Evolutionary conservation across 1,140 invertebrate genomes (phyloP), one percentile per base, ranked within the genome.

Genomic region (Drosophila kanapiae): DNA sequence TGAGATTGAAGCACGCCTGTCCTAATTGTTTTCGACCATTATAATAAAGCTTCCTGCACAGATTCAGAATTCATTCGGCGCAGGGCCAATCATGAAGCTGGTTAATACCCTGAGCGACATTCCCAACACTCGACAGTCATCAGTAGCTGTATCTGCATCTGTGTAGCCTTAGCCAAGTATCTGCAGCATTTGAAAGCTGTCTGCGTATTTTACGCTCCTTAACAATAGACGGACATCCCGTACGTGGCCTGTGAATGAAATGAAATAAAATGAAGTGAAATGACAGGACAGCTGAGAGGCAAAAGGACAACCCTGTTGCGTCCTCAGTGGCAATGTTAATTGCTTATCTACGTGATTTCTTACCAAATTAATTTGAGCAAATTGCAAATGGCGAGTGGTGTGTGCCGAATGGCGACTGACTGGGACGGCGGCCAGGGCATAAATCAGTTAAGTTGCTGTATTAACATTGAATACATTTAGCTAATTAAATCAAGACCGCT

Each of bases 291-390:
- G 51, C 40, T 37, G 56, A 9, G 11, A 7, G 31, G 43, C 23
- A 42, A 56, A 76, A 29, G 54, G 40, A 23, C 43, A 67, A 42
- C 27, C 40, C 67, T 70, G 67, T 70, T 70, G 67, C 67, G 49
- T 42, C 59, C 37, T 60, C 35, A 23, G 45, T 56, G 60, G 64
- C 85, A 76, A 85, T 91, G 91, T 92, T 92, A 92, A 92, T 92
- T 92, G 91, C 86, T 91, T 92, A 91, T 91, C 91, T 92, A 92
- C 91, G 91, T 92, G 91, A 92, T 92, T 92, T 92, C 91, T 88
- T 92, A 91, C 86, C 87, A 86, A 92, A 91, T 91, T 91, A 91
- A 90, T 86, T 91, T 91, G 75, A 68, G 74, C 79, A 90, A 91
- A 91, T 91, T 91, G 82, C 88, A 58, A 81, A 88, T 74, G 78